phyloP scores from a whole-genome alignment of 2,113 vertebrate genomes.

The Myiagra hebetior region DNA sequence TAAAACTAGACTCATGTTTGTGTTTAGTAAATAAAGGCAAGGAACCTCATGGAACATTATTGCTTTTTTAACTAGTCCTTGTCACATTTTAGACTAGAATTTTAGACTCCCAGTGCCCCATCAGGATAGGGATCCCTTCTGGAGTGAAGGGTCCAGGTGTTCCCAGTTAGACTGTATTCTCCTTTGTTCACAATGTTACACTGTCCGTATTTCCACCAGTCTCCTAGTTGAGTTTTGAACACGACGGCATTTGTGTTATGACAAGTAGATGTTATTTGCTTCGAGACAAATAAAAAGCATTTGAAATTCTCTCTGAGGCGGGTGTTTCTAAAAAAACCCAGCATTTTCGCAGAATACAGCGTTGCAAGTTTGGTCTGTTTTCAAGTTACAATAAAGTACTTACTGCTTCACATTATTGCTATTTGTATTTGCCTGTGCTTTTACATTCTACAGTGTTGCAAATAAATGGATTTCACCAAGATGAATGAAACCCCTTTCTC shows the following conservation, averaged over 20 bases:
- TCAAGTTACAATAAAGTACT: constrained; percentile 34
- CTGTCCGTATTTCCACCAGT: background rate
- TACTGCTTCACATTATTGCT: background rate
- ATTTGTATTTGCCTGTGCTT: background rate
- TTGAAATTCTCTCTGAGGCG: background rate
- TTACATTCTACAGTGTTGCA: background rate
- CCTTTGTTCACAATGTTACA: background rate
- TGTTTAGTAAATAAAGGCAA: background rate
- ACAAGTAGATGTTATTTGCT: background rate
- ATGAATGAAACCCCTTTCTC: background rate
- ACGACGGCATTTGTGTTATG: background rate
- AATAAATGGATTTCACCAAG: background rate
- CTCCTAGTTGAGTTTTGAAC: background rate
- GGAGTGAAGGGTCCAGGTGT: background rate
- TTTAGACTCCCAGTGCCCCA: background rate
- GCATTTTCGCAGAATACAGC: background rate
- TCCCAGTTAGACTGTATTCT: background rate
- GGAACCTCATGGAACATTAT: background rate
- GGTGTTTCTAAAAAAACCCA: background rate
- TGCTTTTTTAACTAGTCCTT: background rate
- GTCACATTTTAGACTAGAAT: background rate
- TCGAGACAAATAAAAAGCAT: background rate
- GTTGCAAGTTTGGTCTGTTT: background rate
- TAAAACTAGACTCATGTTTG: background rate
- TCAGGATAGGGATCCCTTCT: background rate